phyloP scores from a whole-genome alignment of 2,888 invertebrate genomes.

The Atrina japonica region DNA sequence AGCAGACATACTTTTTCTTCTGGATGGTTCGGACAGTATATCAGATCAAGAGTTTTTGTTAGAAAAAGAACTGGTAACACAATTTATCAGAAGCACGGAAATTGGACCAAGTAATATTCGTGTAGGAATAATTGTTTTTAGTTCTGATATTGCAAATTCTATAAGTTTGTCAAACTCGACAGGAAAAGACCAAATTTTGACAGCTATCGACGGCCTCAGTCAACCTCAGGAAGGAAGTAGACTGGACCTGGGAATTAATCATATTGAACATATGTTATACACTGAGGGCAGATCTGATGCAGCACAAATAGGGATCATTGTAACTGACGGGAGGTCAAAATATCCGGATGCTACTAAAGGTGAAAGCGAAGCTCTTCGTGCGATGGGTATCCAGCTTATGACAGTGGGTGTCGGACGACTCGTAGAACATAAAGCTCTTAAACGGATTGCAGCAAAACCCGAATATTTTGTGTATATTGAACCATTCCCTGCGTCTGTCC shows the following conservation, averaged over 20 bases:
- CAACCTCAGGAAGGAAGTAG: slow-evolving; percentile 54
- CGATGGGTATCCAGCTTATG: slow-evolving; percentile 51
- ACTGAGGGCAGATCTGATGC: slow-evolving; percentile 43
- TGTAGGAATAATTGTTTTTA: slow-evolving; percentile 48
- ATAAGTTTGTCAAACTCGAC: slow-evolving; percentile 14
- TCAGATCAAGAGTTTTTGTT: slow-evolving; percentile 48
- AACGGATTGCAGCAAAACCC: slow-evolving; percentile 12
- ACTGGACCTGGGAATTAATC: slow-evolving; percentile 47
- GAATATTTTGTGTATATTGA: slow-evolving; percentile 17
- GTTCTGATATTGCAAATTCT: slow-evolving; percentile 44
- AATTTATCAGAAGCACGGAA: slow-evolving; percentile 38
- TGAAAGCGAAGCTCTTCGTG: slow-evolving; percentile 50
- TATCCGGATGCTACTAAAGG: slow-evolving; percentile 49
- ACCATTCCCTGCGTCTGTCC: slow-evolving; percentile 6
- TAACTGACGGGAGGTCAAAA: slow-evolving; percentile 55
- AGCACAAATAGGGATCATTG: slow-evolving; percentile 45
- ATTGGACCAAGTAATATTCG: slow-evolving; percentile 40
- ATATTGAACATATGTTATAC: slow-evolving; percentile 51
- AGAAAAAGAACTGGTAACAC: slow-evolving; percentile 44
- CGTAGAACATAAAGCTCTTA: slow-evolving; percentile 42
- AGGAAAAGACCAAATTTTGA: slow-evolving; percentile 25
- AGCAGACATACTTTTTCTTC: slow-evolving; percentile 52
- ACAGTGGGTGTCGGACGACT: slow-evolving; percentile 55
- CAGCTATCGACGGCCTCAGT: slow-evolving; percentile 25
- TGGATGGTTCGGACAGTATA: slow-evolving; percentile 56